Conservation (phyloP, 37 sponge, comb jelly and placozoan species). For the Mnemiopsis leidyi region DNA sequence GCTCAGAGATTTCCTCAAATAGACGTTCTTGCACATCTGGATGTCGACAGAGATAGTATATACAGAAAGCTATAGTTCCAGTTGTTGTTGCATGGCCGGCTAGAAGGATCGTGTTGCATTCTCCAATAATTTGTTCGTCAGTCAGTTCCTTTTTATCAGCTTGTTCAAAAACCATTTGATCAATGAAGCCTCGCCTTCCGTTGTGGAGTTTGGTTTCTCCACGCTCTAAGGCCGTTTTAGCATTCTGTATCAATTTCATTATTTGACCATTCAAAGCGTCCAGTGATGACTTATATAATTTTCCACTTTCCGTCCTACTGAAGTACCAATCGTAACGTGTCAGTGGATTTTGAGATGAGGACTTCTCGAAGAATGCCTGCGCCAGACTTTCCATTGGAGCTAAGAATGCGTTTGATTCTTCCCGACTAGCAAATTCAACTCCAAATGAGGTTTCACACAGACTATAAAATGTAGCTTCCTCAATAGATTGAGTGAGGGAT, state of each 20-base stretch:
- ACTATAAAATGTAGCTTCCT: constrained; percentile 49
- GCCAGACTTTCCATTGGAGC: neutral
- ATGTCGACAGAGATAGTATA: constrained; percentile 56
- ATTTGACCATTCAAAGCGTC: neutral
- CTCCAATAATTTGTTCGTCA: constrained; percentile 7
- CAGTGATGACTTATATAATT: neutral
- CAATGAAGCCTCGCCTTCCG: constrained; percentile 45
- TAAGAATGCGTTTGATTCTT: neutral
- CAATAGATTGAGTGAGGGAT: neutral
- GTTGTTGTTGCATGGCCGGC: constrained; percentile 45
- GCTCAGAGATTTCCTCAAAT: constrained; percentile 14
- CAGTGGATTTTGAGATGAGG: neutral
- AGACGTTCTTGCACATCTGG: constrained; percentile 56
- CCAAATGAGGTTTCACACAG: constrained; percentile 52
- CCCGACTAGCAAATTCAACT: neutral
- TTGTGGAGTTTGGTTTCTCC: constrained; percentile 28
- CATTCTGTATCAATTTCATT: neutral
- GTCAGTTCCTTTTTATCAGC: constrained; percentile 15
- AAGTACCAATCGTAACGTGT: constrained; percentile 12
- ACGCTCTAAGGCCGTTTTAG: neutral
- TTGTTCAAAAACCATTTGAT: constrained; percentile 45
- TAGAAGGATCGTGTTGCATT: constrained; percentile 51
- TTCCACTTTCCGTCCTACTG: neutral
- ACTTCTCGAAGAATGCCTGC: neutral
- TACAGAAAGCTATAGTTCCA: constrained; percentile 48